Conservation (phyloP, 1,140 invertebrate genomes). For the Cheumatopsyche charites region DNA sequence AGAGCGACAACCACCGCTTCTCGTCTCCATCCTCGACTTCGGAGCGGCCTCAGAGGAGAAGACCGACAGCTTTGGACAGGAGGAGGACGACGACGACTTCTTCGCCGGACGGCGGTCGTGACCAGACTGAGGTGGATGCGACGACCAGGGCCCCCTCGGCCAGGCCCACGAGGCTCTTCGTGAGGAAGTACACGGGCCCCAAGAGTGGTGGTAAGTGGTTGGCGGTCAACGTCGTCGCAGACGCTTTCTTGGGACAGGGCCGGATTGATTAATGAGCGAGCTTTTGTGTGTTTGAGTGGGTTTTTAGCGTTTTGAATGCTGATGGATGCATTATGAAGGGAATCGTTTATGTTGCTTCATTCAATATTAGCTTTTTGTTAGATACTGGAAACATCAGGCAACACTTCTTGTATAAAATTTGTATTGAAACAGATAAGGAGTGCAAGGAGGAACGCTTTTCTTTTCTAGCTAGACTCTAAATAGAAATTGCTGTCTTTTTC, state of each 20-base stretch:
- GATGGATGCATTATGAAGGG: too few species aligned
- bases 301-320: too few species aligned
- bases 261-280: too few species aligned
- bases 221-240: not conserved
- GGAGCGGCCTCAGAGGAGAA: constrained; percentile 11
- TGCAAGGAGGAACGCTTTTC: too few species aligned
- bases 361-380: too few species aligned
- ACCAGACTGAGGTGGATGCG: constrained; percentile 31
- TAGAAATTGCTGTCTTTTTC: too few species aligned
- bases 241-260: not conserved
- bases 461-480: too few species aligned
- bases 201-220: constrained; percentile 37
- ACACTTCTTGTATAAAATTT: too few species aligned
- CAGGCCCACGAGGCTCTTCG: constrained; percentile 41
- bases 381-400: too few species aligned
- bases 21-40: constrained; percentile 30
- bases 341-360: too few species aligned
- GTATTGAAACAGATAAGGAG: too few species aligned
- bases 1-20: constrained; percentile 27
- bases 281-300: too few species aligned
- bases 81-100: constrained; percentile 32
- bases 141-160: constrained; percentile 18
- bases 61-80: constrained; percentile 32
- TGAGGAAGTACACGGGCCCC: constrained; percentile 43
- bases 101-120: not conserved